Evolutionary conservation across 2,888 invertebrate species (phyloP).

Genomic region (Nesidiocoris tenuis): DNA sequence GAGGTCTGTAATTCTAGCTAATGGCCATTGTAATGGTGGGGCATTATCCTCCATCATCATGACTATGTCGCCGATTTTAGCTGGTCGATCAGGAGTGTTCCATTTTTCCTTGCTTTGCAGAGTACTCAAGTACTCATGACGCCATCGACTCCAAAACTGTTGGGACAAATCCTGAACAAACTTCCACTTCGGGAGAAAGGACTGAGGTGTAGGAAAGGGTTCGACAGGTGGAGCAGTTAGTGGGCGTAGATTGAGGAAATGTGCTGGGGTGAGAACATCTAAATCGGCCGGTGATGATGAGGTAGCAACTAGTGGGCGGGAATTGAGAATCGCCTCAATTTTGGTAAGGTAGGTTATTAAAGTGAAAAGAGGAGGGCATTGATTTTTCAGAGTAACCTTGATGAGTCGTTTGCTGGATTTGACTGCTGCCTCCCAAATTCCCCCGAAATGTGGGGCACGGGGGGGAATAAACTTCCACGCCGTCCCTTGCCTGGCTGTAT

Average conservation of each 20-base stretch:
- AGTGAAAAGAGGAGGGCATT: neutral
- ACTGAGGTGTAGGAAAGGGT: neutral
- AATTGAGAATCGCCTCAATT: too few relatives aligned
- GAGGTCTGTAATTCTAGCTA: too few relatives aligned
- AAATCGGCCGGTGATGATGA: neutral
- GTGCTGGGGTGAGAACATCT: neutral
- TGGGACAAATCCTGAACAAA: neutral
- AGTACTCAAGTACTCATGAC: neutral
- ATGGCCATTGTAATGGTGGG: too few relatives aligned
- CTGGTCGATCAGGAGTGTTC: neutral
- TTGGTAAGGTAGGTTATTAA: neutral
- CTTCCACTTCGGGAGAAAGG: slow-evolving; percentile 1
- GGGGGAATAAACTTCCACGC: slow-evolving; percentile 22
- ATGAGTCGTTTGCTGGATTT: neutral
- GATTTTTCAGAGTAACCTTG: neutral
- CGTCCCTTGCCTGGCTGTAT: neutral
- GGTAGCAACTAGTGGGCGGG: neutral
- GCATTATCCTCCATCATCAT: too few relatives aligned
- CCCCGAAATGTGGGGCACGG: slow-evolving; percentile 12
- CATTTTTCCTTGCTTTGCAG: neutral
- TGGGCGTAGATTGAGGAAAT: neutral
- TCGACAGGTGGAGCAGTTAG: neutral
- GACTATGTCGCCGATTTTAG: too few relatives aligned
- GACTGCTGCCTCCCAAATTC: neutral
- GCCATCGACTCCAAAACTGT: slow-evolving; percentile 5